phyloP scores from a whole-genome alignment of 2,113 vertebrate species.

The Sylvia atricapilla region DNA sequence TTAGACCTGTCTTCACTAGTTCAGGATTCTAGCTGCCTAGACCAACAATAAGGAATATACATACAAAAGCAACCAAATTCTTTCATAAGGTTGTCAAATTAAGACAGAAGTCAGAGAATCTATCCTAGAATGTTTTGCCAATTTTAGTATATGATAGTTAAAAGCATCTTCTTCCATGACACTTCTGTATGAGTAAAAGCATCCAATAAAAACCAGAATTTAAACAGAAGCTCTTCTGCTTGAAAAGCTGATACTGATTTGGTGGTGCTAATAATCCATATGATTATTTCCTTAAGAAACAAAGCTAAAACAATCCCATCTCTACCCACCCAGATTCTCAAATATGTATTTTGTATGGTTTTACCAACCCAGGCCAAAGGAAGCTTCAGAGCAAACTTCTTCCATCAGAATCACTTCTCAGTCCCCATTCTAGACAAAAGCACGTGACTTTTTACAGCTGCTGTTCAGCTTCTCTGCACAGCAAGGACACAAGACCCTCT shows the following conservation, averaged over 20 bases:
- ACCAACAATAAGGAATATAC: neutral
- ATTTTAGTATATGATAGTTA: neutral
- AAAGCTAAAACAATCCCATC: neutral
- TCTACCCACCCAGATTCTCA: neutral
- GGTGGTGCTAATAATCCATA: neutral
- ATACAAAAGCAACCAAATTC: neutral
- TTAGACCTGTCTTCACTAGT: neutral
- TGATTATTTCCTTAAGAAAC: neutral
- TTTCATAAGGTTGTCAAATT: neutral
- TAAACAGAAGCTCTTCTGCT: neutral
- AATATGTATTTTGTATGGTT: neutral
- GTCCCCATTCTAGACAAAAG: neutral
- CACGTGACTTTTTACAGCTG: neutral
- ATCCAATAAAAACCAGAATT: neutral
- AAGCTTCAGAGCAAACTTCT: neutral
- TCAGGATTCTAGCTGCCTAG: neutral
- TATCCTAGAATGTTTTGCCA: neutral
- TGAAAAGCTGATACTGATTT: neutral
- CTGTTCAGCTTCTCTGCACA: neutral
- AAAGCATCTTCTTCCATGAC: neutral
- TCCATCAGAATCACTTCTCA: neutral
- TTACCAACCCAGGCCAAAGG: neutral
- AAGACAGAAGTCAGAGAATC: neutral
- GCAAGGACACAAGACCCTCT: neutral
- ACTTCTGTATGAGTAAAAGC: neutral